Evolutionary conservation across 2,888 invertebrate genomes (phyloP).

Genomic region (Quadroppia sp.): DNA sequence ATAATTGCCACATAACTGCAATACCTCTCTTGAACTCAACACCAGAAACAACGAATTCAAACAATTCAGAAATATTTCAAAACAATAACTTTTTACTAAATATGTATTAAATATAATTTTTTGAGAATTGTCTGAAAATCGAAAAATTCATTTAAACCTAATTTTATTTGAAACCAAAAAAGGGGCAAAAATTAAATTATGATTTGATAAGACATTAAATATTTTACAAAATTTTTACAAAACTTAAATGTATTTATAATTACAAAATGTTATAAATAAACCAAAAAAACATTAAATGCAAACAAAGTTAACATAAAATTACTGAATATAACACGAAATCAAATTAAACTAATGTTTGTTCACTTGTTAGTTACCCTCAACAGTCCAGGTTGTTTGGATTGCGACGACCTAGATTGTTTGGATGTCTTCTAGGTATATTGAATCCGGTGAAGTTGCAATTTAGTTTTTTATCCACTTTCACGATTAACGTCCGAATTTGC

Average conservation of each 20-base stretch:
- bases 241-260: not conserved
- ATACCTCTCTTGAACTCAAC: too few species aligned
- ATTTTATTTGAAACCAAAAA: too few species aligned
- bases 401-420: not conserved
- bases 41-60: too few species aligned
- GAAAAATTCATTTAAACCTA: too few species aligned
- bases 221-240: not conserved
- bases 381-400: conserved; percentile 14
- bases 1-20: conserved; percentile 5
- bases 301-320: not conserved
- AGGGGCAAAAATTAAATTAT: too few species aligned
- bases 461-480: conserved; percentile 20
- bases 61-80: too few species aligned
- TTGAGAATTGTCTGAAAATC: too few species aligned
- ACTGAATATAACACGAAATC: not conserved
- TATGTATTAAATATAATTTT: too few species aligned
- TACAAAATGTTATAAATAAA: not conserved
- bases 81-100: too few species aligned
- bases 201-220: too few species aligned
- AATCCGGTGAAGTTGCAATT: conserved; percentile 13
- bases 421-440: conserved; percentile 21
- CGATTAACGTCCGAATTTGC: conserved; percentile 62
- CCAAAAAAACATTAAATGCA: not conserved
- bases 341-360: not conserved
- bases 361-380: not conserved